A percentile compares a stretch with the other conserved stretches of the same genome.
phyloP scores from a whole-genome alignment of 2,888 invertebrate genomes.

The Hydropsyche betteni region DNA sequence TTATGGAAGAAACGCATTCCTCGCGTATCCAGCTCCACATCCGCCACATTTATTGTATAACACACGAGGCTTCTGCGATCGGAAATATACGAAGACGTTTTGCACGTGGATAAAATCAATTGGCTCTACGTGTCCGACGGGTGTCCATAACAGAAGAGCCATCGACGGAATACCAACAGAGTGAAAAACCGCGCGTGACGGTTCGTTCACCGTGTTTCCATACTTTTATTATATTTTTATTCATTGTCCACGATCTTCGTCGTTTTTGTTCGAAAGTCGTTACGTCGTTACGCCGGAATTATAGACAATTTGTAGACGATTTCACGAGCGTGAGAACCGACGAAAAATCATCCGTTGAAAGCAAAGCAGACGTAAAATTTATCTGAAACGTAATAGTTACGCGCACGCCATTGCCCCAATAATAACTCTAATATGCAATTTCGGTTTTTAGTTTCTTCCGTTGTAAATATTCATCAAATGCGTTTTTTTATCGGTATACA shows the following conservation, averaged over 20 bases:
- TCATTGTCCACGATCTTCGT: not conserved
- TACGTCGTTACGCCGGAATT: not conserved
- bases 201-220: conserved; percentile 1
- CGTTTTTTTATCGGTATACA: too few relatives aligned
- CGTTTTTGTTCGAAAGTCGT: conserved; percentile 7
- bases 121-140: too few relatives aligned
- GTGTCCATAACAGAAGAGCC: too few relatives aligned
- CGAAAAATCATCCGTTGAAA: conserved; percentile 17
- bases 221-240: conserved; percentile 3
- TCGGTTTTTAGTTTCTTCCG: too few relatives aligned
- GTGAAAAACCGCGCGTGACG: not conserved
- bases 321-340: conserved; percentile 24
- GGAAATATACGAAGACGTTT: too few relatives aligned
- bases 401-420: conserved; percentile 12
- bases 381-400: conserved; percentile 20
- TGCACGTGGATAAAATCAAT: too few relatives aligned
- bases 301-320: conserved; percentile 11
- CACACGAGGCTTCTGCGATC: too few relatives aligned
- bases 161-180: too few relatives aligned
- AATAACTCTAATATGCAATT: not conserved
- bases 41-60: too few relatives aligned
- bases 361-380: not conserved
- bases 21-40: too few relatives aligned
- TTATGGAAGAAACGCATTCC: too few relatives aligned
- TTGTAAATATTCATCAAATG: too few relatives aligned